phyloP scores from a whole-genome alignment of 2,888 invertebrate species.

The Polymixis lichenea region DNA sequence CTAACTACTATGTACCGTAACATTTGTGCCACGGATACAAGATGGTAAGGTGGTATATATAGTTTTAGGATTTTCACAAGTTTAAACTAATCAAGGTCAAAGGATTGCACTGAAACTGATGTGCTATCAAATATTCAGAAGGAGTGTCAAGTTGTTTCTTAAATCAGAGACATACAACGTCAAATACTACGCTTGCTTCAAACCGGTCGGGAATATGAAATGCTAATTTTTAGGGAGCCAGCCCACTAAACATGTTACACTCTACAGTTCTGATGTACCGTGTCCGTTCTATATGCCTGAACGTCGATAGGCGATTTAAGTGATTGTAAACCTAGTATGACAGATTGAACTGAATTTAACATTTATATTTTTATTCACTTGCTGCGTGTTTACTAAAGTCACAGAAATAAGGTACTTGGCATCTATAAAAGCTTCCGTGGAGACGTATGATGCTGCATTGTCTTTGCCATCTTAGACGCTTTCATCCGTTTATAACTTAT shows the following conservation, averaged over 20 bases:
- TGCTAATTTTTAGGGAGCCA: constrained; percentile 49
- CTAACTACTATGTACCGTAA: neutral
- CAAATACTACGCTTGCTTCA: constrained; percentile 47
- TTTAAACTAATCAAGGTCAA: neutral
- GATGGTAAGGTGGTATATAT: too few relatives aligned
- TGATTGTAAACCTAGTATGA: constrained; percentile 30
- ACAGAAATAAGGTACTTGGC: fast-evolving
- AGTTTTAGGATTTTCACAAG: too few relatives aligned
- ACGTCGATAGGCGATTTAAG: constrained; percentile 10
- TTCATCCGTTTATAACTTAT: neutral
- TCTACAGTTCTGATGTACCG: constrained; percentile 23
- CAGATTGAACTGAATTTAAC: constrained; percentile 11
- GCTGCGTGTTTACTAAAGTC: neutral
- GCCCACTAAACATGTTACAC: constrained; percentile 42
- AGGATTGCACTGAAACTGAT: neutral
- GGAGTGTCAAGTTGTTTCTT: constrained; percentile 16
- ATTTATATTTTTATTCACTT: constrained; percentile 7
- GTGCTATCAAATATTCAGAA: neutral
- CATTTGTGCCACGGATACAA: neutral
- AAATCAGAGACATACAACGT: constrained; percentile 28
- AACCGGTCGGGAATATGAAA: constrained; percentile 59
- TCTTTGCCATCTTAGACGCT: neutral
- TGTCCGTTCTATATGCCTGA: constrained; percentile 29
- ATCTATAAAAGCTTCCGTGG: neutral
- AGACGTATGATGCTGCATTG: too few relatives aligned